Base-by-base conservation (phyloP, 2,888 invertebrate species). In the Diarsia rubi region DNA sequence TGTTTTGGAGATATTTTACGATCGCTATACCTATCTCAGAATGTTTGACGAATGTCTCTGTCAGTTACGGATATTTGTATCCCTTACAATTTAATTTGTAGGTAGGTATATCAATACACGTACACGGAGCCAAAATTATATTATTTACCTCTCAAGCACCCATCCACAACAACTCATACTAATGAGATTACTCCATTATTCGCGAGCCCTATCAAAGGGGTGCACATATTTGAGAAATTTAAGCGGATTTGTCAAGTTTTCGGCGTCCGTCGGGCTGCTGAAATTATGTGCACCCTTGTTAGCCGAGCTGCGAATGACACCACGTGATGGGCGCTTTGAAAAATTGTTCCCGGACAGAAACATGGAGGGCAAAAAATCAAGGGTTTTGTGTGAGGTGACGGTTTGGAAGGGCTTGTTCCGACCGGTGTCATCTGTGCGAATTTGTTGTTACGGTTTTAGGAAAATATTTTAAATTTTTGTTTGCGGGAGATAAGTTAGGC, bases 241-340 rank as follows among this genome's bases (percentile, higher is more conserved):
- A 93, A 94, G 94, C 91, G 93, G 93, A 93, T 94, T 94, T 93
- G 92, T 92, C 91, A 91, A 92, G 90, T 89, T 90, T 82, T 79
- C 91, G 88, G 90, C 91, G 92, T 92, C 90, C 90, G 88, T 83
- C 91, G 89, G 89, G 88, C 86, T 89, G 89, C 87, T 88, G 89
- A 91, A 92, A 93, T 93, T 91, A 91, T 90, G 91, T 90, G 90
- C 90, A 93, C 94, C 93, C 94, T 92, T 90, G 91, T 92, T 92
- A 92, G 76, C 47, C 82, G 81, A 78, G 80, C 92, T 94, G 94
- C 85, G 82, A 89, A 84, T 93, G 94, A 93, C 94, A 94, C 85
- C 87, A 67, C 75, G 85, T 88, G 86, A 83, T 83, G 79, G 78
- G 70, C 45, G 83, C 84, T 87, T 86, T 89, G 84, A 90, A 90